Evolutionary conservation across 1,140 invertebrate genomes (phyloP), one percentile per base, ranked within the genome.

Genomic region (Trissolcus basalis): DNA sequence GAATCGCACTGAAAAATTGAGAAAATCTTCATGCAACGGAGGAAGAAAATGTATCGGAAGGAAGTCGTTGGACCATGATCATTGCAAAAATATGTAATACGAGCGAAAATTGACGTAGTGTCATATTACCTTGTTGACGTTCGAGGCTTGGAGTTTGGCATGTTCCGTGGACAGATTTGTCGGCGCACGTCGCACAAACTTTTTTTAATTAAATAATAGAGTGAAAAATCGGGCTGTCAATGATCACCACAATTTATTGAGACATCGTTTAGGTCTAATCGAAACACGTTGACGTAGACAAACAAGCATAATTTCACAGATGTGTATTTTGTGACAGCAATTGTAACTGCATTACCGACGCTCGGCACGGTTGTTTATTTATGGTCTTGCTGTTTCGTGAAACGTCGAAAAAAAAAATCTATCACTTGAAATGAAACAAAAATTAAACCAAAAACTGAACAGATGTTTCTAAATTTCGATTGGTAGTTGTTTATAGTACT

Each of bases 281-380:
- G 60, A 27, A 27, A 72, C 69, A 72, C 59, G 60, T 72, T 60
- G 60, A 72, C 69, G 69, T 72, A 72, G 69, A 72, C 69, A 72
- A 72, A 59, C 69, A 64, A 56, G 60, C 14, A 54, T 44, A 47
- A 70, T 70, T 70, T 56, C 32, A 36, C 45, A 16, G 61, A 14
- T 8, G 43, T 12, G 13, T 54, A 43, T 50, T 56, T 41, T 61
- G 0, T 69, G 67, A 60, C 67, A 61, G 67, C 4, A 39, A 33
- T 59, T 15, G 0, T 0, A 32, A 54, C 67, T 60, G 16, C 35
- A 0, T 69, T 69, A 69, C 19, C 67, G 67, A 54, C 56, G 0
- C 12, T 27, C 44, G 55, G 0, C 11, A 69, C 19, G 15, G 39
- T 47, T n/a, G 15, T 54, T 47, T 59, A 39, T 67, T 67, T 67